Percentiles rank a stretch among this genome's conserved stretches.
phyloP scores from a whole-genome alignment of 2,113 vertebrate species.

The Perccottus glenii region DNA sequence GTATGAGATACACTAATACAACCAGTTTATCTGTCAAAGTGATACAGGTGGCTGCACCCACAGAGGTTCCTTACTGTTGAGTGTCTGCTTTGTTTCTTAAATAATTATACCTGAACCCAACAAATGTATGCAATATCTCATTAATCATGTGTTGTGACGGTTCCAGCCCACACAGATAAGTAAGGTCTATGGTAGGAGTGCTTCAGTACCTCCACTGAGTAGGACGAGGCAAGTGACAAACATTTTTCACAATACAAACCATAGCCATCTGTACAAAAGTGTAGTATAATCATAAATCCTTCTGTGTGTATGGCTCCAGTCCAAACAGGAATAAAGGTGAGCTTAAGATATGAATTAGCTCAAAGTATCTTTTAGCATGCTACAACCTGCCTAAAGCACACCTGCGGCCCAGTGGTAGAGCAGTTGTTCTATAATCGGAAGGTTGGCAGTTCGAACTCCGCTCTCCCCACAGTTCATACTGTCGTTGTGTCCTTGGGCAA shows the following conservation, averaged over 20 bases:
- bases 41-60: background rate
- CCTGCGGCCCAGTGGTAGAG: too few relatives aligned
- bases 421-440: too few relatives aligned
- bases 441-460: too few relatives aligned
- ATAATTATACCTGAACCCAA: background rate
- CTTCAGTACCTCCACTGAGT: slow-evolving; percentile 1
- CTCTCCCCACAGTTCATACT: too few relatives aligned
- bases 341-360: slow-evolving; percentile 12
- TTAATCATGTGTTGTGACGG: slow-evolving; percentile 7
- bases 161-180: background rate
- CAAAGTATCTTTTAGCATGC: slow-evolving; percentile 9
- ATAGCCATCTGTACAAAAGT: background rate
- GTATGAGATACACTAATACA: too few relatives aligned
- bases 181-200: slow-evolving; percentile 2
- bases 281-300: background rate
- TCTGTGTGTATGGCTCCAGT: background rate
- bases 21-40: too few relatives aligned
- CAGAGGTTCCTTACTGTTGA: background rate
- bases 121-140: background rate
- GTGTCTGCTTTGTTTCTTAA: slow-evolving; percentile 6
- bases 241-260: background rate
- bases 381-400: slow-evolving; percentile 34
- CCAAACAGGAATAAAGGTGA: slow-evolving; percentile 8
- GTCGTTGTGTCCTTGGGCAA: too few relatives aligned
- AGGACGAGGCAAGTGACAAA: too few relatives aligned